Evolutionary conservation across 2,888 invertebrate genomes (phyloP), one percentile per base, ranked within the genome.

Genomic region (Eledona agricola): DNA sequence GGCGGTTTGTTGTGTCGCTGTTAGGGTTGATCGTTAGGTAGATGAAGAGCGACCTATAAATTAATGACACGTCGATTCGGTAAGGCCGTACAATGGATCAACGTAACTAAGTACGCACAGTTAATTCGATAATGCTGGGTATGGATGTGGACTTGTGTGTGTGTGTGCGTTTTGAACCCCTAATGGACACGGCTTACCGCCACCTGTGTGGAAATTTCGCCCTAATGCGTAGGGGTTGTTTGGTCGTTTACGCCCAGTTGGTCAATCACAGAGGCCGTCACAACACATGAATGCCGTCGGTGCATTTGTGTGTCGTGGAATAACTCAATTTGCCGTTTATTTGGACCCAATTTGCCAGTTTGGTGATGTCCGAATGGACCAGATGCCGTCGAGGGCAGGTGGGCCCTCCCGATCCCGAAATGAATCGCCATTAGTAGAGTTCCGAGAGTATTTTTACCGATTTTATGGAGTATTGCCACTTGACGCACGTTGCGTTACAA

Each of bases 221-320:
- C 57, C 38, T 42, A 35, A 53, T 17, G 32, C 28, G 25, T 16
- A 42, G 28, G 42, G 47, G 49, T 42, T 53, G 47, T 53, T 47
- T 3, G 42, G 28, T 17, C 16, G 35, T 42, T 19, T 49, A 62
- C 60, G 62, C 63, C 58, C 57, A 56, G 57, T 32, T 63, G 64
- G 64, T 63, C 62, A 64, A 61, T 59, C 63, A 64, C 51, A 63
- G 56, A 45, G 43, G 53, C 55, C 60, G 63, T 64, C 63, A 59
- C 53, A 59, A 59, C 52, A 56, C 54, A 62, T 64, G 42, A 60
- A 58, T 55, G 31, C 58, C 57, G n/a, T n/a, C n/a, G 37, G 51
- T 55, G 29, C 45, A 35, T 34, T 45, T 55, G 51, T 58, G 55
- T 58, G 49, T 56, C 52, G 43, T 34, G 51, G 40, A 62, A 66